These are phyloP conservation scores for Drosophila triauraria DNA, from an alignment of 1,140 invertebrate genomes.

Conservation along the genomic window DNA sequence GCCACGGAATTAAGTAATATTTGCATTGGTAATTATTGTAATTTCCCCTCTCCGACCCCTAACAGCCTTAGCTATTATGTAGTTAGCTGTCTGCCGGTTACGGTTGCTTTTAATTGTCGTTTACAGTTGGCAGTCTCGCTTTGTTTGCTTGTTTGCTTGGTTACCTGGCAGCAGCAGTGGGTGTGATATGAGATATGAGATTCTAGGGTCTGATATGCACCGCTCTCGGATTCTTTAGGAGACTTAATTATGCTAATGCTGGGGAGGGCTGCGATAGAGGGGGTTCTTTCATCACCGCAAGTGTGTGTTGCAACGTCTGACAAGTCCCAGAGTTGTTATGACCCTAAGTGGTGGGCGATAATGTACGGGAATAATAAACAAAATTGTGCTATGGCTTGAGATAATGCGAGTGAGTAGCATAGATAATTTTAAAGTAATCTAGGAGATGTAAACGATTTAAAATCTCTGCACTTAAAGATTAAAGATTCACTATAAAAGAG, in stretches of 20 bases:
- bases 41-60: background rate
- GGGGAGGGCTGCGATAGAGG: slow-evolving; percentile 6
- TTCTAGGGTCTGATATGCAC: slow-evolving; percentile 9
- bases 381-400: background rate
- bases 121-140: slow-evolving; percentile 31
- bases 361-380: background rate
- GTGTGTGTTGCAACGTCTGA: slow-evolving; percentile 25
- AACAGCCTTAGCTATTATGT: slow-evolving; percentile 2
- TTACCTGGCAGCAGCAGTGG: slow-evolving; percentile 29
- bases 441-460: no score
- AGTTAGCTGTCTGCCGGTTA: slow-evolving; percentile 32
- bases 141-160: slow-evolving; percentile 11
- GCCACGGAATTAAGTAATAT: slow-evolving; percentile 49
- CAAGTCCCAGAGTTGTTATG: background rate
- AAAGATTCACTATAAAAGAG: background rate
- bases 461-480: background rate
- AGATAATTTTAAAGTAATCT: background rate
- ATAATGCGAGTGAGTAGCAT: background rate
- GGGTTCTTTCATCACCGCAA: slow-evolving; percentile 34
- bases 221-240: slow-evolving; percentile 14
- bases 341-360: background rate
- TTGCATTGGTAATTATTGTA: slow-evolving; percentile 39
- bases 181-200: slow-evolving; percentile 56
- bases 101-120: slow-evolving; percentile 52
- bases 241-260: slow-evolving; percentile 28